phyloP scores from a whole-genome alignment of 64 coral and sea anemone species.

The Hydrozoanthus tunicans region DNA sequence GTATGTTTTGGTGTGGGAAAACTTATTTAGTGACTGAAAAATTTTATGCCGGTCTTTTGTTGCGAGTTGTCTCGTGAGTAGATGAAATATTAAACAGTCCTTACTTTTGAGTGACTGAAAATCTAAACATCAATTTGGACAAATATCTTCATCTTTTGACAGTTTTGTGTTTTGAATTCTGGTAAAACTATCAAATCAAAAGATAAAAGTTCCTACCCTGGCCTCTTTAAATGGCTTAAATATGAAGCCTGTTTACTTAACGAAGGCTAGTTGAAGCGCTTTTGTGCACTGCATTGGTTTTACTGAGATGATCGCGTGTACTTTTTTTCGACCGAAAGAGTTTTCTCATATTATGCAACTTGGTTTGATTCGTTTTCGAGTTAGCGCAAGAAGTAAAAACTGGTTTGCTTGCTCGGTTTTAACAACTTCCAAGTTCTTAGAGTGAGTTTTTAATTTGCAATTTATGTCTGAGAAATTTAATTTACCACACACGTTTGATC shows the following conservation, averaged over 20 bases:
- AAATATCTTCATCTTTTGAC: neutral
- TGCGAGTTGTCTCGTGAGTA: neutral
- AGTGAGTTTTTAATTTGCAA: neutral
- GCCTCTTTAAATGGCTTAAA: neutral
- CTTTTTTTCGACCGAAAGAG: neutral
- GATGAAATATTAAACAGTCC: slow-evolving; percentile 55
- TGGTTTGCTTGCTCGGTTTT: neutral
- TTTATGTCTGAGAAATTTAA: neutral
- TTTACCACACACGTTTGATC: neutral
- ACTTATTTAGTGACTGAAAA: slow-evolving; percentile 24
- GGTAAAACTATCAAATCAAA: neutral
- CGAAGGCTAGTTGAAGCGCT: neutral
- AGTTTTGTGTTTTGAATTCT: neutral
- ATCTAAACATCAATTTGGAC: neutral
- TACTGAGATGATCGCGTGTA: neutral
- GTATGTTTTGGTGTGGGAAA: neutral
- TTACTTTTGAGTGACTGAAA: neutral
- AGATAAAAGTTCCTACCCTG: neutral
- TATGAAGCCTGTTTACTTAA: slow-evolving; percentile 30
- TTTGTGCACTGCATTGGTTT: neutral
- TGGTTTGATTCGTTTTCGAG: neutral
- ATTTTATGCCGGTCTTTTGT: slow-evolving; percentile 20
- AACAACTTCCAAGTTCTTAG: neutral
- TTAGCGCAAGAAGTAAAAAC: neutral
- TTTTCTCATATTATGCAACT: neutral